phyloP scores from a whole-genome alignment of 1,140 invertebrate species.

The Hermatobates lingyangjiaoensis region DNA sequence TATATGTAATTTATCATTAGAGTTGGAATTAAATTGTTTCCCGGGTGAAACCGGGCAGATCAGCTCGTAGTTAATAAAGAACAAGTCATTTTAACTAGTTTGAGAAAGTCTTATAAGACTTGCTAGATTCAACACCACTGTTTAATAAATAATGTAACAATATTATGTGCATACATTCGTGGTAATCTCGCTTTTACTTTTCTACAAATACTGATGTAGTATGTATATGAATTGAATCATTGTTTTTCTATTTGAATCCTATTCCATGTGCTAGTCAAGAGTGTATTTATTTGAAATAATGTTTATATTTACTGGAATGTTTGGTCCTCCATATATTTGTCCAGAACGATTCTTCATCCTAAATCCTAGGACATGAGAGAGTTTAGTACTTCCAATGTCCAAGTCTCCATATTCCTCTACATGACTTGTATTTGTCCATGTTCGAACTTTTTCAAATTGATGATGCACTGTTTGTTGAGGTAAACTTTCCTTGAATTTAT shows the following conservation, averaged over 20 bases:
- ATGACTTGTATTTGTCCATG: slow-evolving; percentile 38
- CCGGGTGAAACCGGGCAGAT: too few relatives aligned
- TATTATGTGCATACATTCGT: background rate
- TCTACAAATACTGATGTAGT: background rate
- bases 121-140: too few relatives aligned
- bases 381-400: slow-evolving; percentile 22
- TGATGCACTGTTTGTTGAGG: slow-evolving; percentile 30
- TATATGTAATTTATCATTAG: too few relatives aligned
- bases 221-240: background rate
- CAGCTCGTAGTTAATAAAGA: too few relatives aligned
- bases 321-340: background rate
- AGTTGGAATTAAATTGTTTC: too few relatives aligned
- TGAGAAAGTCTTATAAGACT: too few relatives aligned
- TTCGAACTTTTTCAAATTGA: slow-evolving; percentile 35
- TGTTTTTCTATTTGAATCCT: background rate
- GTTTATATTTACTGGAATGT: slow-evolving; percentile 1
- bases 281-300: background rate
- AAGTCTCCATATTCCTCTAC: slow-evolving; percentile 37
- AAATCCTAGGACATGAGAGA: slow-evolving; percentile 26
- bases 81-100: too few relatives aligned
- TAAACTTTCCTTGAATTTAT: slow-evolving; percentile 30
- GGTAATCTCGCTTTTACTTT: background rate
- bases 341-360: background rate
- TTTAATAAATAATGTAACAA: too few relatives aligned
- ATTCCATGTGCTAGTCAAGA: background rate